Base-by-base conservation (phyloP, 2,888 invertebrate genomes). In the Tolmerus cingulatus region DNA sequence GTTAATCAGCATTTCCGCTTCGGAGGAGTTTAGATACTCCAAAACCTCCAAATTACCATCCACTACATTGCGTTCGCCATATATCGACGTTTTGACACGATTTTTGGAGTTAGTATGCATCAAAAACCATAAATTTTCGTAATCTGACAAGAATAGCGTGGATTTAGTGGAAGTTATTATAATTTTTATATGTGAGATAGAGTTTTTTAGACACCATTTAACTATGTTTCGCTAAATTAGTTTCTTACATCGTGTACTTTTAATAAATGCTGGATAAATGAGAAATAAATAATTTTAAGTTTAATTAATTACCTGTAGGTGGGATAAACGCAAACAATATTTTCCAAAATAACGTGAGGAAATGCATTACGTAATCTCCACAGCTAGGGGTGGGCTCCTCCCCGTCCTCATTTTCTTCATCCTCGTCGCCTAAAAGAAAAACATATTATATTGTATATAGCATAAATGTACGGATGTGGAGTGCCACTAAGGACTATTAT, bases 301-400 rank as follows among this genome's bases (percentile, higher is more conserved):
- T 76, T 16, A 76, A 85, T 30, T 30, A 78, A 76, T 93, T 93
- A 97, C 98, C 98, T 93, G 99, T 99, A 34, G 99, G 99, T 90
- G 99, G 99, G 89, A 99, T 97, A 93, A 98, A 97, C 88, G 99
- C 99, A 93, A 99, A 99, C 88, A 98, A 93, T 86, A 99, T 94
- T 94, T 99, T 99, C 99, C 99, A 99, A 94, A 99, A 98, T 88
- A 99, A 94, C 14, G 99, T 98, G 89, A 99, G 93, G 91, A 97
- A 96, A 93, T 99, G 99, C 95, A 99, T 96, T 88, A 98, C 94
- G 93, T 99, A 99, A 93, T 99, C 99, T 88, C 95, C 94, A 91
- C 96, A 96, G 34, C 97, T 97, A 19, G 98, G 98, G 89, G 96
- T 94, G 91, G 96, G 94, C 88, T 91, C 90, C 43, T 91, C 92